A percentile compares a stretch with the other conserved stretches of the same genome.
phyloP scores from a whole-genome alignment of 37 sponge, comb jelly and placozoan genomes.

The Sycon ciliatum region DNA sequence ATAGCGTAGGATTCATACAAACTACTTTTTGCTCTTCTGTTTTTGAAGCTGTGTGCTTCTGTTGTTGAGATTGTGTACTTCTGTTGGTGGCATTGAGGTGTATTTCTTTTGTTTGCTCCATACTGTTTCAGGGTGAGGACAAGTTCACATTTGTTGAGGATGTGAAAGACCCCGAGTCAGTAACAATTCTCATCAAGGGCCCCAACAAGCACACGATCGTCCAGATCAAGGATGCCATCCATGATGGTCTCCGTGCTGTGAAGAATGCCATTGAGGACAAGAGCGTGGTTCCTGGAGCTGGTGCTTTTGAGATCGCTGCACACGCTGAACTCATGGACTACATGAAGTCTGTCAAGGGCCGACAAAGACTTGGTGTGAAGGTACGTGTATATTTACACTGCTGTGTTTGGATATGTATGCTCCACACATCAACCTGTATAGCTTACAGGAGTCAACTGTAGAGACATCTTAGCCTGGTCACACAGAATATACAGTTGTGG shows the following conservation, averaged over 20 bases:
- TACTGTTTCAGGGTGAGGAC: slow-evolving; percentile 71
- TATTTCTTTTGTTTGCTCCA: neutral
- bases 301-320: slow-evolving; percentile 86
- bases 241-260: slow-evolving; percentile 93
- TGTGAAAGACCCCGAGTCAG: slow-evolving; percentile 74
- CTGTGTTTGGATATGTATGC: neutral
- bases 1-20: too few relatives aligned
- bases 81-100: neutral
- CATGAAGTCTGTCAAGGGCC: slow-evolving; percentile 69
- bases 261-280: slow-evolving; percentile 94
- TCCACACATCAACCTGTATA: neutral
- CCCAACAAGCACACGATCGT: slow-evolving; percentile 96
- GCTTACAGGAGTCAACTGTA: neutral
- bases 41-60: neutral
- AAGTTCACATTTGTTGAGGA: slow-evolving; percentile 96
- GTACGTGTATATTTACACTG: slow-evolving; percentile 13
- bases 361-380: slow-evolving; percentile 81
- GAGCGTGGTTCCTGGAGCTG: slow-evolving; percentile 87
- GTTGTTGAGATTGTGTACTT: too few relatives aligned
- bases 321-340: slow-evolving; percentile 74
- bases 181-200: slow-evolving; percentile 94
- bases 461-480: too few relatives aligned
- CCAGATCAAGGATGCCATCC: slow-evolving; percentile 96
- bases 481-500: too few relatives aligned
- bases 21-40: neutral